phyloP scores from a whole-genome alignment of 2,113 vertebrate species.

The Oophaga pumilio region DNA sequence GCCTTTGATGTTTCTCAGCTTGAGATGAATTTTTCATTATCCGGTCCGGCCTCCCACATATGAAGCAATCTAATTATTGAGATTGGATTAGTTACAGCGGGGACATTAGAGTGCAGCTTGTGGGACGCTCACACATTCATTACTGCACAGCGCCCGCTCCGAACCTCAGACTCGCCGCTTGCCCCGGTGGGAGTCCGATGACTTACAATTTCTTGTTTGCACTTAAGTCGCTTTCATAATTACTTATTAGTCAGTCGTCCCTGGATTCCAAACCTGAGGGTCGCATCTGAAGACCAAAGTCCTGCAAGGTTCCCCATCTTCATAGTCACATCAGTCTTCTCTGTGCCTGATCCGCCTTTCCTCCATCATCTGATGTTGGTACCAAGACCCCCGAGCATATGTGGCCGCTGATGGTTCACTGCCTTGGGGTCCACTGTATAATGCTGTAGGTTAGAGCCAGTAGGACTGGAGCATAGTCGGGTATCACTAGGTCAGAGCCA shows the following conservation, averaged over 20 bases:
- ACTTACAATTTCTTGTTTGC: constrained; percentile 27
- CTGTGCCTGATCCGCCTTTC: too few species aligned
- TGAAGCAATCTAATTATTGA: constrained; percentile 52
- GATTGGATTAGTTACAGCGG: constrained; percentile 53
- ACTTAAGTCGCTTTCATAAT: not conserved
- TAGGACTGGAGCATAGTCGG: too few species aligned
- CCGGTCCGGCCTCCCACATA: constrained; percentile 50
- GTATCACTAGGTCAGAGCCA: too few species aligned
- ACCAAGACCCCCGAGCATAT: too few species aligned
- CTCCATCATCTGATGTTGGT: too few species aligned
- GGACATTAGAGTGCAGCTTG: constrained; percentile 28
- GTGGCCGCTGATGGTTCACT: too few species aligned
- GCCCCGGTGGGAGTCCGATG: not conserved
- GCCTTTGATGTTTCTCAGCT: constrained; percentile 48
- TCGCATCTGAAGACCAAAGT: not conserved
- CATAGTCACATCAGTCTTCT: not conserved
- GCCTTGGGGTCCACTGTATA: too few species aligned
- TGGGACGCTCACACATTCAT: constrained; percentile 24
- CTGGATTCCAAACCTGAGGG: not conserved
- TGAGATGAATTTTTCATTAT: constrained; percentile 56
- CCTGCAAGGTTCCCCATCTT: not conserved
- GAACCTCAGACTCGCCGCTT: not conserved
- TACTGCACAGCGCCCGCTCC: constrained; percentile 1
- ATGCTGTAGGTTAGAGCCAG: too few species aligned
- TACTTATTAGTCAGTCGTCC: not conserved